Percentiles rank a stretch among this genome's conserved stretches.
Conservation (phyloP, 2,797 vertebrate species). For the Epinephelus coioides region DNA sequence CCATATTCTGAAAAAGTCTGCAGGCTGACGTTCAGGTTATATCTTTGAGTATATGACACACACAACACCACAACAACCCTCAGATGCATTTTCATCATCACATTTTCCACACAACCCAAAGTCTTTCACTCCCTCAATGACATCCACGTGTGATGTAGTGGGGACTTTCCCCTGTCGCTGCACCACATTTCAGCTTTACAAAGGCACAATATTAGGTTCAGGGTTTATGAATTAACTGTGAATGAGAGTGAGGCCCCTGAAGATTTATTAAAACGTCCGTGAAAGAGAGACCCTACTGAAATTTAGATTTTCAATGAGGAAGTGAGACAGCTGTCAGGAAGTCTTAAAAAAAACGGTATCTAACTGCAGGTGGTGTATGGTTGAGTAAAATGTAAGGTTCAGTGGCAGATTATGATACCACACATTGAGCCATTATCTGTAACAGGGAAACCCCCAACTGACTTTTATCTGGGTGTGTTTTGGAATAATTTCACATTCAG, state of each 20-base stretch:
- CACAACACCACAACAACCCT: constrained; percentile 3
- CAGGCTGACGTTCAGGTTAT: constrained; percentile 7
- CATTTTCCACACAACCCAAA: constrained; percentile 41
- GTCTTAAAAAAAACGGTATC: constrained; percentile 39
- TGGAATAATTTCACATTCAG: constrained; percentile 38
- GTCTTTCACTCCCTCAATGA: constrained; percentile 12
- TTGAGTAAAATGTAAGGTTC: background rate
- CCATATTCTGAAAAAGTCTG: background rate
- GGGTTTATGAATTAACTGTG: background rate
- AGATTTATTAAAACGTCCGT: background rate
- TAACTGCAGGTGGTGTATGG: constrained; percentile 45
- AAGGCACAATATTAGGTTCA: background rate
- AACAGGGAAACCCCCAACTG: constrained; percentile 34
- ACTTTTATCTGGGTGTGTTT: constrained; percentile 24
- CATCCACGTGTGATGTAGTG: constrained; percentile 22
- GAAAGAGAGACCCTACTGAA: background rate
- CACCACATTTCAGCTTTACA: constrained; percentile 1
- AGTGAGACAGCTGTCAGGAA: constrained; percentile 74
- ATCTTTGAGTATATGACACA: background rate
- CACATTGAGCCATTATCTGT: background rate
- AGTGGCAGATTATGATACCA: background rate
- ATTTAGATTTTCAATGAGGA: constrained; percentile 30
- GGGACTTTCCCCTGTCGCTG: constrained; percentile 42
- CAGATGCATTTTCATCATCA: constrained; percentile 26
- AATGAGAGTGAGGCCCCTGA: rapidly evolving